Conservation (phyloP, 2,888 invertebrate species). For the Melolontha melolontha region DNA sequence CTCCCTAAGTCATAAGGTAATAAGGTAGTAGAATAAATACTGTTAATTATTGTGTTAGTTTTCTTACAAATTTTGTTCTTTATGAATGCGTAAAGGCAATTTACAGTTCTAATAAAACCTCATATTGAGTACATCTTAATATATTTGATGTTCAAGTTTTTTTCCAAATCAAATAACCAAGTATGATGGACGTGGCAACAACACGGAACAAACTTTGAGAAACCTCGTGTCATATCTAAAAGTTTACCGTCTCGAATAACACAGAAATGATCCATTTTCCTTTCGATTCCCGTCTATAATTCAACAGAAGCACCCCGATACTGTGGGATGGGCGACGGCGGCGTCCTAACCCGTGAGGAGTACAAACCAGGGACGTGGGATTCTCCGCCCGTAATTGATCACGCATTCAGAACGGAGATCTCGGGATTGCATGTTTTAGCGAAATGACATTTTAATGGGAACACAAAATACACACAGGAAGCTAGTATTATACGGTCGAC, state of each 20-base stretch:
- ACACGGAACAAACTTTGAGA: no score
- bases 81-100: no score
- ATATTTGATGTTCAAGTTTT: no score
- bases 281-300: constrained; percentile 21
- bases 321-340: neutral
- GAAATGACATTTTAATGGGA: constrained; percentile 58
- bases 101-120: no score
- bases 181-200: no score
- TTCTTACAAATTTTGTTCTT: no score
- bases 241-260: constrained; percentile 9
- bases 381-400: constrained; percentile 55
- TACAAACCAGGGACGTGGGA: constrained; percentile 49
- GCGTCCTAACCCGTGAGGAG: constrained; percentile 8
- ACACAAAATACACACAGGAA: constrained; percentile 48
- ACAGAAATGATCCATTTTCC: constrained; percentile 17
- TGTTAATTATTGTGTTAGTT: no score
- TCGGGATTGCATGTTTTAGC: constrained; percentile 55
- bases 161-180: no score
- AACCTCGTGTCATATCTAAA: neutral
- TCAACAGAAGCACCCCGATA: constrained; percentile 15
- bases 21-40: no score
- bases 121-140: no score
- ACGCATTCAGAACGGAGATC: constrained; percentile 54
- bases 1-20: no score
- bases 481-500: constrained; percentile 38